Evolutionary conservation across 2,888 invertebrate species (phyloP), one percentile per base, ranked within the genome.

Genomic region (Nycteola revayana): DNA sequence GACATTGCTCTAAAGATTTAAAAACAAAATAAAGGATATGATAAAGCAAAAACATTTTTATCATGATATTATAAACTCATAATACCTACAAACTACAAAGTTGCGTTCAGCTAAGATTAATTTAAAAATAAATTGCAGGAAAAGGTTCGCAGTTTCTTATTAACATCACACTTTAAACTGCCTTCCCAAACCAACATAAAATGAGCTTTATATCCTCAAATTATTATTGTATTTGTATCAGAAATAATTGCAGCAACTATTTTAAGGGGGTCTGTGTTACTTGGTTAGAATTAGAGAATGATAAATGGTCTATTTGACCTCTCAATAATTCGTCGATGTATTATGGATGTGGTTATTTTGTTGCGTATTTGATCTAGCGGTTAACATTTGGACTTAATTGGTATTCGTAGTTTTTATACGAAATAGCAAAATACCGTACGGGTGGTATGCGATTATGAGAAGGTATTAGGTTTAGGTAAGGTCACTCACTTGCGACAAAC

Each of bases 281-380:
- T 22, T 66, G 59, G 70, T n/a, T 32, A 22, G 23, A 3, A 48
- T 61, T 54, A 49, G 55, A 50, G 48, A 59, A 66, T 71, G 65
- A 71, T 67, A 47, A 60, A 71, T 66, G 49, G 34, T 40, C 14
- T 17, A 30, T 29, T 34, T 60, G 66, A 57, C 68, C 67, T 68
- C 49, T 50, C 21, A 33, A 49, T 61, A 48, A 54, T 62, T 58
- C 48, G 44, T 42, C 36, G 46, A 58, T 62, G 47, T 38, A 52
- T 56, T 50, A 59, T 53, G 34, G 41, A 47, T 42, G 31, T 53
- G 32, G 46, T 48, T 11, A 23, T 11, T n/a, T 8, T 23, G 23
- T 14, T 30, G 5, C 3, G 2, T 14, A 14, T 14, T 14, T 14
- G 14, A 14, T 14, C 14, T 14, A 14, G 14, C 14, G 2, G 2